Evolutionary conservation across 1,140 invertebrate species (phyloP).

Genomic region (Phenacoccus solenopsis): DNA sequence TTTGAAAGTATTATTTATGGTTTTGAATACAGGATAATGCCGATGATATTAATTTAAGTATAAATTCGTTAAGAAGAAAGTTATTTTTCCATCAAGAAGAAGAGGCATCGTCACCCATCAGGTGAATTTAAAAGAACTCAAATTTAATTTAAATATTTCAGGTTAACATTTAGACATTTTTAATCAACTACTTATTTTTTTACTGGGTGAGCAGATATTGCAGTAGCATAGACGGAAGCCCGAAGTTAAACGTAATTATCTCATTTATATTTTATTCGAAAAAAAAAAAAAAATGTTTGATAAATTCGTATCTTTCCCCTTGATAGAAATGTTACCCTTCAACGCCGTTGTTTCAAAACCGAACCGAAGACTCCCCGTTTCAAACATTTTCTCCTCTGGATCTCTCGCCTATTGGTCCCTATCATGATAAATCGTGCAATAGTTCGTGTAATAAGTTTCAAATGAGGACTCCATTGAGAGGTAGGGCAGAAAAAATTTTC

Average conservation of each 20-base stretch:
- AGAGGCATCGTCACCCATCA: background rate
- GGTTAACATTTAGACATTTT: too few species aligned
- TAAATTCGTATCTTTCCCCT: background rate
- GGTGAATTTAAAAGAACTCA: background rate
- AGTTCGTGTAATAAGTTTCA: background rate
- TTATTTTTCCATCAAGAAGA: slow-evolving; percentile 14
- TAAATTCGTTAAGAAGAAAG: slow-evolving; percentile 10
- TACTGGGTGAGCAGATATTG: too few species aligned
- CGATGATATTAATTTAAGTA: slow-evolving; percentile 12
- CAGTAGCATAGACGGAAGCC: background rate
- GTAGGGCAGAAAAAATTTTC: too few species aligned
- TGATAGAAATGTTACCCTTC: background rate
- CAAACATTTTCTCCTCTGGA: background rate
- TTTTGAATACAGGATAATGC: background rate
- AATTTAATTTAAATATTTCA: too few species aligned
- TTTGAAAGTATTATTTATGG: background rate
- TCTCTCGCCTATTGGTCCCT: background rate
- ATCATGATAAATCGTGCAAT: background rate
- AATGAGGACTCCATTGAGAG: background rate
- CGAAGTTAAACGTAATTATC: background rate
- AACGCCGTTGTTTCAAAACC: background rate
- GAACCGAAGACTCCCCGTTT: background rate
- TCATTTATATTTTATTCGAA: background rate
- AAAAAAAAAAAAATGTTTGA: background rate
- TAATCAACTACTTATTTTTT: background rate